A percentile compares a stretch with the other conserved stretches of the same genome.
Evolutionary conservation across 2,888 invertebrate genomes (phyloP).

Genomic region (Lampropteryx suffumata): DNA sequence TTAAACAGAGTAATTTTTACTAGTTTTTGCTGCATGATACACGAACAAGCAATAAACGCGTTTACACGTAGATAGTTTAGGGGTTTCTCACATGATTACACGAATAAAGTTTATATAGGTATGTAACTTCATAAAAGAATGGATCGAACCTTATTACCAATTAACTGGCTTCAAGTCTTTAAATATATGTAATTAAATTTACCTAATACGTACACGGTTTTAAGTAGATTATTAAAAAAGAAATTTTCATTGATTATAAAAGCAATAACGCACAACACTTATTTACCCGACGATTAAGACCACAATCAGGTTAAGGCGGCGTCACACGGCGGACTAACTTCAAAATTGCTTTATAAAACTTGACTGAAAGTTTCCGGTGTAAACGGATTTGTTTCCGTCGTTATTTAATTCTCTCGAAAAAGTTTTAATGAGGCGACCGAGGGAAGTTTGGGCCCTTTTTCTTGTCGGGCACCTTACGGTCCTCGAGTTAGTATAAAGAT

Average conservation of each 20-base stretch:
- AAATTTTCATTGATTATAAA: background rate
- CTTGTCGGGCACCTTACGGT: slow-evolving; percentile 32
- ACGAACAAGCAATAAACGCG: no score
- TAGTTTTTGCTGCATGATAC: no score
- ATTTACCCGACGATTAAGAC: slow-evolving; percentile 2
- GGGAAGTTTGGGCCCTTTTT: slow-evolving; percentile 33
- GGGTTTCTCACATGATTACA: no score
- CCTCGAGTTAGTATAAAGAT: slow-evolving; percentile 10
- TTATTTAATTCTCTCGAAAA: slow-evolving; percentile 57
- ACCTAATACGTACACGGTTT: no score
- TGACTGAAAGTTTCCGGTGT: slow-evolving; percentile 34
- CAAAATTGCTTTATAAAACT: slow-evolving; percentile 48
- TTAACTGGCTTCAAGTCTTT: no score
- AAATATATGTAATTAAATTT: no score
- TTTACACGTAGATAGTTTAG: no score
- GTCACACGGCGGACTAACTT: slow-evolving; percentile 32
- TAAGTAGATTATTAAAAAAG: no score
- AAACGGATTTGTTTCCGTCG: slow-evolving; percentile 53
- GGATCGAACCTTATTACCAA: no score
- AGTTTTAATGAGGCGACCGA: slow-evolving; percentile 58
- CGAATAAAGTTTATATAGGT: no score
- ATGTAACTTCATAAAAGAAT: no score
- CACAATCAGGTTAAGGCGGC: slow-evolving; percentile 17
- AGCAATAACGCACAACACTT: background rate
- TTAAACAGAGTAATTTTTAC: no score